Conservation (phyloP, 2,113 vertebrate species). For the Trichomycterus rosablanca region DNA sequence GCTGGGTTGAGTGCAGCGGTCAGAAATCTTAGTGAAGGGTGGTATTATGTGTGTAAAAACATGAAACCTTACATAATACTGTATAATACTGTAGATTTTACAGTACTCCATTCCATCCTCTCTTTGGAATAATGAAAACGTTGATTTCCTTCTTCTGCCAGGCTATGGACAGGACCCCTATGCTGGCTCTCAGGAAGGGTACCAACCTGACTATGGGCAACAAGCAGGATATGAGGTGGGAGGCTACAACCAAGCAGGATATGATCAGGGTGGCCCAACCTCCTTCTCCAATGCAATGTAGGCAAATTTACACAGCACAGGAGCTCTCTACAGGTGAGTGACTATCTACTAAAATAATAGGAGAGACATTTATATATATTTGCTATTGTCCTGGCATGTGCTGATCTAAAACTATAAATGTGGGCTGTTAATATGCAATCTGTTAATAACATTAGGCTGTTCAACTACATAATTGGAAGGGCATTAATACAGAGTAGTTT, state of each 20-base stretch:
- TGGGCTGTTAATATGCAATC: too few relatives aligned
- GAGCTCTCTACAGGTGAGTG: conserved; percentile 50
- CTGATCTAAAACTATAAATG: too few relatives aligned
- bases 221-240: conserved; percentile 65
- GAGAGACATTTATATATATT: neutral
- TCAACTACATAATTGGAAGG: too few relatives aligned
- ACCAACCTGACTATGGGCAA: conserved; percentile 75
- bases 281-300: conserved; percentile 91
- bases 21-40: too few relatives aligned
- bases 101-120: too few relatives aligned
- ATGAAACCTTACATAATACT: too few relatives aligned
- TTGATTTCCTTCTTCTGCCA: neutral
- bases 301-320: conserved; percentile 56
- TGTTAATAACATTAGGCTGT: too few relatives aligned
- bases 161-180: conserved; percentile 66
- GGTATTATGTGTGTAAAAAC: too few relatives aligned
- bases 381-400: neutral
- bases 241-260: conserved; percentile 64
- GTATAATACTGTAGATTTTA: too few relatives aligned
- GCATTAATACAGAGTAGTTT: too few relatives aligned
- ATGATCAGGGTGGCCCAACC: conserved; percentile 75
- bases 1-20: too few relatives aligned
- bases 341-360: neutral
- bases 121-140: too few relatives aligned
- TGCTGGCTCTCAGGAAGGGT: conserved; percentile 67